phyloP scores from a whole-genome alignment of 1,140 invertebrate species.

The Dendrolimus kikuchii region DNA sequence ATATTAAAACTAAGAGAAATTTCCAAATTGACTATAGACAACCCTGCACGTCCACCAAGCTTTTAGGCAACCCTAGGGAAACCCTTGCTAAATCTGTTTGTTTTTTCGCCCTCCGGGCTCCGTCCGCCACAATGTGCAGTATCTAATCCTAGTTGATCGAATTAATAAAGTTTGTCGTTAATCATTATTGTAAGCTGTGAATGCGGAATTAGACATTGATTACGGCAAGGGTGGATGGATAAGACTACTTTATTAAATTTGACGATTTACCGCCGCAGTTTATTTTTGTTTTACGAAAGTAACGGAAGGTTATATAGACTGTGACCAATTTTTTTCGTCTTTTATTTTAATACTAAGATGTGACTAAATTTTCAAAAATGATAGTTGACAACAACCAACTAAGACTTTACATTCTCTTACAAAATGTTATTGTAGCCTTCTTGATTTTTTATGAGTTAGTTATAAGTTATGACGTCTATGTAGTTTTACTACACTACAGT shows the following conservation, averaged over 20 bases:
- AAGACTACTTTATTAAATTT: slow-evolving; percentile 53
- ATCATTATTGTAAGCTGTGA: slow-evolving; percentile 67
- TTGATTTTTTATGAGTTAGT: too few species aligned
- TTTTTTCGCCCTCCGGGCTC: slow-evolving; percentile 47
- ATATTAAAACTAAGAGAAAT: background rate
- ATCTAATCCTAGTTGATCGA: slow-evolving; percentile 64
- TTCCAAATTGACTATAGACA: slow-evolving; percentile 11
- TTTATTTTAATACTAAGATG: too few species aligned
- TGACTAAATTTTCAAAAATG: too few species aligned
- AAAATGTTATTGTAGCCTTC: too few species aligned
- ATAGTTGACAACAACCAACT: too few species aligned
- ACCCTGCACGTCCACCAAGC: slow-evolving; percentile 27
- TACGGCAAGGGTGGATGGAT: slow-evolving; percentile 51
- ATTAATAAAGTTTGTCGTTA: slow-evolving; percentile 68
- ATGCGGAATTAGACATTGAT: slow-evolving; percentile 67
- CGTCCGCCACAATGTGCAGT: slow-evolving; percentile 32
- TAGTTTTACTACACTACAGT: too few species aligned
- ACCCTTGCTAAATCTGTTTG: slow-evolving; percentile 62
- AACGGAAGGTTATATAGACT: too few species aligned
- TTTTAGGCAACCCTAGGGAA: slow-evolving; percentile 26
- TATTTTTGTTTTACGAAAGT: background rate
- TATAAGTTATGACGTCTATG: too few species aligned
- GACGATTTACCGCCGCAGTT: slow-evolving; percentile 41
- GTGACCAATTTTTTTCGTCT: too few species aligned
- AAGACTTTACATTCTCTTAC: too few species aligned